Evolutionary conservation across 2,888 invertebrate species (phyloP).

Genomic region (Eudemis profundana): DNA sequence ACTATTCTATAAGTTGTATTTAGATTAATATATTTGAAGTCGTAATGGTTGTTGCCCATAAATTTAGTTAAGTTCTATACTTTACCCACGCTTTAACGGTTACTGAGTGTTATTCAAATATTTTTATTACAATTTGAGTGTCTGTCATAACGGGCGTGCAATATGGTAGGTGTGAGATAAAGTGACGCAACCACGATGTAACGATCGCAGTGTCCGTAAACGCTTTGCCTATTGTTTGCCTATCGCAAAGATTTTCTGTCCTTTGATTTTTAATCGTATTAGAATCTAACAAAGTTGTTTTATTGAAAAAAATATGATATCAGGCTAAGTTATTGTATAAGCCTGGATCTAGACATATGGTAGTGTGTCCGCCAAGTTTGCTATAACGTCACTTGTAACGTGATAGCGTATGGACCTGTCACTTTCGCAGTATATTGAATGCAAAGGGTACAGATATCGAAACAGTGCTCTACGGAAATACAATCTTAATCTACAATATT

Average conservation of each 20-base stretch:
- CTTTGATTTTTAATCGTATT: constrained; percentile 11
- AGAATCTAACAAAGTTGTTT: no score
- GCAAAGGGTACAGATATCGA: no score
- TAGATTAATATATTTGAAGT: background rate
- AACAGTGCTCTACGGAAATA: no score
- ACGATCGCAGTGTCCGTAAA: background rate
- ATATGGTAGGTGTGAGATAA: constrained; percentile 34
- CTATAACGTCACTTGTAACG: no score
- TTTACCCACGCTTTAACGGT: background rate
- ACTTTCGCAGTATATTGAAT: no score
- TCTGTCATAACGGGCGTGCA: constrained; percentile 25
- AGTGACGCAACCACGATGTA: constrained; percentile 32
- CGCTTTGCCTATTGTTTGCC: background rate
- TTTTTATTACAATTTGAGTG: constrained; percentile 27
- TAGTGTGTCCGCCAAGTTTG: no score
- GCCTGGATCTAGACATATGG: no score
- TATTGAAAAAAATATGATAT: no score
- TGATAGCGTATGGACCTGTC: no score
- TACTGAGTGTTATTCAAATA: constrained; percentile 15
- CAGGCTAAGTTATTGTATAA: no score
- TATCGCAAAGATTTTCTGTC: background rate
- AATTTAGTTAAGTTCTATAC: background rate
- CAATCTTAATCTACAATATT: no score
- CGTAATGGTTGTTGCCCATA: background rate
- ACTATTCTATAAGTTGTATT: background rate